Percentiles rank a stretch among this genome's conserved stretches.
Conservation (phyloP, 1,140 invertebrate genomes). For the Cyrtorhinus lividipennis region DNA sequence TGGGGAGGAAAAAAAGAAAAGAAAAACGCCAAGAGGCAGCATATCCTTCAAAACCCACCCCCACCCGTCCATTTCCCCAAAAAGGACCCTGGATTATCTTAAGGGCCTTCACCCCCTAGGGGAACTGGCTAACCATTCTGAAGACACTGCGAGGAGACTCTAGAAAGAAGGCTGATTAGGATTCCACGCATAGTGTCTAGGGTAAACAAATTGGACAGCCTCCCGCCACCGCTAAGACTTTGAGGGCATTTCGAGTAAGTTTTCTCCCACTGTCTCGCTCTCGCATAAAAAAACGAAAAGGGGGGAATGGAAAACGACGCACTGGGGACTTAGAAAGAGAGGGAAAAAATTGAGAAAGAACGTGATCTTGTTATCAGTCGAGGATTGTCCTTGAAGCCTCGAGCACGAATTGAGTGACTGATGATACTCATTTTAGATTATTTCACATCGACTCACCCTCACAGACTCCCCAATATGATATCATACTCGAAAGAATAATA, state of each 20-base stretch:
- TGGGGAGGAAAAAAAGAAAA: neutral
- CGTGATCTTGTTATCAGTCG: too few relatives aligned
- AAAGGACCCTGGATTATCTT: neutral
- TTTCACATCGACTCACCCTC: too few relatives aligned
- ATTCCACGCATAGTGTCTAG: neutral
- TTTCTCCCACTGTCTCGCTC: too few relatives aligned
- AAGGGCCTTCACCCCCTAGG: neutral
- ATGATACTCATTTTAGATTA: too few relatives aligned
- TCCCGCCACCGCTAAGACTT: neutral
- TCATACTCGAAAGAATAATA: too few relatives aligned
- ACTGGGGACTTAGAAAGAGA: neutral
- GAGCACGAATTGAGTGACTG: too few relatives aligned
- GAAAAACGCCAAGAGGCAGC: neutral
- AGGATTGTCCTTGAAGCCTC: too few relatives aligned
- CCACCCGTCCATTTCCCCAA: neutral
- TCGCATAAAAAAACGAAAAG: too few relatives aligned
- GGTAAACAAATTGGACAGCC: neutral
- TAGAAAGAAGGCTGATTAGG: neutral
- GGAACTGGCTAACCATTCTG: neutral
- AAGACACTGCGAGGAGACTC: neutral
- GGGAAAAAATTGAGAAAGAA: neutral
- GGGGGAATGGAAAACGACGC: neutral
- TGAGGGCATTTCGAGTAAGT: too few relatives aligned
- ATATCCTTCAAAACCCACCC: neutral
- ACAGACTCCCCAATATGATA: too few relatives aligned